Percentiles rank a stretch among this genome's conserved stretches.
These are phyloP conservation scores for Myiozetetes cayanensis DNA, from an alignment of 2,113 vertebrate species.

Conservation along the genomic window DNA sequence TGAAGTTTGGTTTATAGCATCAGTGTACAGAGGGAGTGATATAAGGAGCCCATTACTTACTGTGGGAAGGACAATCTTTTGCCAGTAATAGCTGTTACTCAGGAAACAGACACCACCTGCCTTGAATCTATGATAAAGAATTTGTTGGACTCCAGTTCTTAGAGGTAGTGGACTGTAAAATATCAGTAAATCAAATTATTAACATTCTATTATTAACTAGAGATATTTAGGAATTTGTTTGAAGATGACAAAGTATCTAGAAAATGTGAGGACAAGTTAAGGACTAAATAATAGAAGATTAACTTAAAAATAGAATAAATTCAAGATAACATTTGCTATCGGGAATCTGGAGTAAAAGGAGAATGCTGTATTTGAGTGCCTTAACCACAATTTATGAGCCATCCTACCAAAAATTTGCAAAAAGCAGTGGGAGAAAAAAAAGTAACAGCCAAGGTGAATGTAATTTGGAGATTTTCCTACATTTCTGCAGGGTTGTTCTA, in stretches of 20 bases:
- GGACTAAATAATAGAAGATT: neutral
- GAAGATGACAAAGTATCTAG: neutral
- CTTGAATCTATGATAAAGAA: slow-evolving; percentile 26
- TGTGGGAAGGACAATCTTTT: slow-evolving; percentile 49
- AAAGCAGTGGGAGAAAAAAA: neutral
- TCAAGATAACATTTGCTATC: neutral
- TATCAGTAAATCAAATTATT: slow-evolving; percentile 8
- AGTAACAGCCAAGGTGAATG: neutral
- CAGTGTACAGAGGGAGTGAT: neutral
- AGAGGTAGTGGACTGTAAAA: neutral
- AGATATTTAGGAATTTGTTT: neutral
- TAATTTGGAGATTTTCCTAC: neutral
- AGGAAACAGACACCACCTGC: slow-evolving; percentile 35
- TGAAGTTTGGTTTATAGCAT: slow-evolving; percentile 42
- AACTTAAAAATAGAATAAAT: neutral
- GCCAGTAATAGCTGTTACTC: slow-evolving; percentile 43
- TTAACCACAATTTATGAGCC: neutral
- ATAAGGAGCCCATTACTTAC: slow-evolving; percentile 44
- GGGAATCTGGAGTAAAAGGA: neutral
- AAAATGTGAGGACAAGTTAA: neutral
- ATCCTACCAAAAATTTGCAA: neutral
- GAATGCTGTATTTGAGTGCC: neutral
- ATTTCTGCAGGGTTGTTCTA: neutral
- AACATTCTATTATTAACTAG: neutral
- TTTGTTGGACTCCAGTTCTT: neutral